phyloP scores from a whole-genome alignment of 2,888 invertebrate genomes.

The Noctua janthina region DNA sequence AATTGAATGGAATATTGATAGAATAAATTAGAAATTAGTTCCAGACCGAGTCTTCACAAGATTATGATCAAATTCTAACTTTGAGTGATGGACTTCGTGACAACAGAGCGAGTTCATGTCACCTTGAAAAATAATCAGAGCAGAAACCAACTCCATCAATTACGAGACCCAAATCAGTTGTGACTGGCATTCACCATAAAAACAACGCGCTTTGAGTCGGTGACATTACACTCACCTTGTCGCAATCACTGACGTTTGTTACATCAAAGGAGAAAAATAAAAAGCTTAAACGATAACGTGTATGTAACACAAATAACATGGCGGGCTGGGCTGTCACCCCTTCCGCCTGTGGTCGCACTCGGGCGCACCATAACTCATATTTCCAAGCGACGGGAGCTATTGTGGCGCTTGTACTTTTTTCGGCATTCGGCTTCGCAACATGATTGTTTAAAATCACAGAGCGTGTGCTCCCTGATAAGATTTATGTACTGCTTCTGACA shows the following conservation, averaged over 20 bases:
- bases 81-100: conserved; percentile 35
- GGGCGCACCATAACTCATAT: conserved; percentile 78
- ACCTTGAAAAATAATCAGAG: conserved; percentile 42
- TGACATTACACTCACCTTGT: conserved; percentile 49
- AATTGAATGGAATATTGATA: conserved; percentile 52
- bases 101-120: conserved; percentile 30
- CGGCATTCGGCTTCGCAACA: conserved; percentile 73
- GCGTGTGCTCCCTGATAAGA: conserved; percentile 84
- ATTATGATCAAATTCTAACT: conserved; percentile 24
- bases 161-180: conserved; percentile 41
- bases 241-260: conserved; percentile 56
- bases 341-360: conserved; percentile 67
- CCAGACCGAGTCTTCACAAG: conserved; percentile 4
- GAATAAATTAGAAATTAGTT: conserved; percentile 33
- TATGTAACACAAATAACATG: conserved; percentile 62
- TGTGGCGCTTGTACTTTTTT: conserved; percentile 79
- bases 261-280: conserved; percentile 62
- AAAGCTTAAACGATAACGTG: conserved; percentile 62
- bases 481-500: conserved; percentile 87
- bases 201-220: conserved; percentile 34
- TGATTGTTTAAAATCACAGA: conserved; percentile 86
- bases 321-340: conserved; percentile 60
- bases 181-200: conserved; percentile 34
- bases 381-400: conserved; percentile 78
- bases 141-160: conserved; percentile 40